Evolutionary conservation across 2,113 vertebrate genomes (phyloP).

Genomic region (Pungitius pungitius): DNA sequence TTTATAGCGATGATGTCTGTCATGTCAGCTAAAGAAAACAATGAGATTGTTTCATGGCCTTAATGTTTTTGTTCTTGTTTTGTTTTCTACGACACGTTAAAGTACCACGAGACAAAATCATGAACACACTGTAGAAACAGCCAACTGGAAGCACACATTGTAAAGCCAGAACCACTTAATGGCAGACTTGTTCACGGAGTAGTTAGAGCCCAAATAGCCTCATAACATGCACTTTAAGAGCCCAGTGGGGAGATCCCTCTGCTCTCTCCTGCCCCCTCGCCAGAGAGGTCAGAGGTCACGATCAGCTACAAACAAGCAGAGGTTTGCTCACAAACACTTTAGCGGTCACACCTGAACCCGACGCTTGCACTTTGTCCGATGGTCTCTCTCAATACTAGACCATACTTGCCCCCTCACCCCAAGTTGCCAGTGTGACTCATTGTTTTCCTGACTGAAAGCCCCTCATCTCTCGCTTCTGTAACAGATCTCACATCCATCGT

Average conservation of each 20-base stretch:
- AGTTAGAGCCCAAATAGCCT: slow-evolving; percentile 25
- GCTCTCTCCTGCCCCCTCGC: slow-evolving; percentile 31
- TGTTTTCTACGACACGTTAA: not conserved
- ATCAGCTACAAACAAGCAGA: slow-evolving; percentile 33
- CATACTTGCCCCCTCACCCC: not conserved
- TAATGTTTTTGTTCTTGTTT: not conserved
- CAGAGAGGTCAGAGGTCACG: slow-evolving; percentile 67
- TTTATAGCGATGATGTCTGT: not conserved
- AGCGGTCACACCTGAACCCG: slow-evolving; percentile 13
- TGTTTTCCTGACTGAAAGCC: slow-evolving; percentile 59
- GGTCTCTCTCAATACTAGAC: slow-evolving; percentile 13
- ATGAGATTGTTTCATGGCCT: not conserved
- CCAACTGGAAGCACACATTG: slow-evolving; percentile 1
- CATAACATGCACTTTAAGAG: slow-evolving; percentile 26
- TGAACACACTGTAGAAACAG: slow-evolving; percentile 25
- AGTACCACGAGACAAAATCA: slow-evolving; percentile 2
- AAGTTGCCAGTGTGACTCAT: slow-evolving; percentile 46
- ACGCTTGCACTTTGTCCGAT: slow-evolving; percentile 9
- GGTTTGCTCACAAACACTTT: slow-evolving; percentile 19
- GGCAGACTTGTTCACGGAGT: slow-evolving; percentile 36
- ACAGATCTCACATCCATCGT: slow-evolving; percentile 97
- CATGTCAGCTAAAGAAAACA: slow-evolving; percentile 2
- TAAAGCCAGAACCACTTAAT: slow-evolving; percentile 20
- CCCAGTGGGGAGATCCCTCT: slow-evolving; percentile 34
- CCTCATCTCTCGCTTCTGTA: slow-evolving; percentile 76